Evolutionary conservation across 2,888 invertebrate genomes (phyloP), one percentile per base, ranked within the genome.

Genomic region (Ferdinandea cuprea): DNA sequence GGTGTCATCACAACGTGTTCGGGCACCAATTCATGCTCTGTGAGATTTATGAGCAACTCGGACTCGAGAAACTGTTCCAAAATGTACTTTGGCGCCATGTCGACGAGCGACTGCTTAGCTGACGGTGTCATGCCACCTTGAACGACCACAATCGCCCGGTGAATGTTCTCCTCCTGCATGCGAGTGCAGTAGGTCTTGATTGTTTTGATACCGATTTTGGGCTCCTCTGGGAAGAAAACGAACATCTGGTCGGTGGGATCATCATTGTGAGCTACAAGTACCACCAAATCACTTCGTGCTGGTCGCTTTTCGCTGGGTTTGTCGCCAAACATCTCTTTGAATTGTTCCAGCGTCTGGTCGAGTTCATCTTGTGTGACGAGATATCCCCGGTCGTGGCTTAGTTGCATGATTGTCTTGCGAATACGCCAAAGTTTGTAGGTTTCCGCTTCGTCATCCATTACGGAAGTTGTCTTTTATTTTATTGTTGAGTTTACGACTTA

Each of bases 171-270:
- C 89, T 99, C 99, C 89, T 99, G 99, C 99, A 99, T 99, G 86
- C 99, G 94, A 46, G 98, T 98, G 91, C 99, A 99, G 87, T 99
- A 99, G 0, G 98, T 98, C 91, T 99, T 99, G 35, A 99, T 99
- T 0, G 98, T 98, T 92, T 99, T 99, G 52, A 99, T 99, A 40
- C 99, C 99, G 88, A 99, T 99, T 92, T 99, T 99, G 0, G 98
- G 96, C 89, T 99, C 99, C 87, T 99, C 99, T 0, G 99, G 99
- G 90, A 99, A 99, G 91, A 99, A 99, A 0, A 99, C 99, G 90
- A 99, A 99, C 95, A 99, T 96, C 90, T 99, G 99, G 91, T 99
- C 99, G 4, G 99, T 99, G 0, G 99, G 99, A 91, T 99, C 99
- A 90, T 99, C 99, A 89, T 99, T 99, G 91, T 99, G 99, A 13